Evolutionary conservation across 2,113 vertebrate genomes (phyloP), one percentile per base, ranked within the genome.

Genomic region (Malaclemys terrapin): DNA sequence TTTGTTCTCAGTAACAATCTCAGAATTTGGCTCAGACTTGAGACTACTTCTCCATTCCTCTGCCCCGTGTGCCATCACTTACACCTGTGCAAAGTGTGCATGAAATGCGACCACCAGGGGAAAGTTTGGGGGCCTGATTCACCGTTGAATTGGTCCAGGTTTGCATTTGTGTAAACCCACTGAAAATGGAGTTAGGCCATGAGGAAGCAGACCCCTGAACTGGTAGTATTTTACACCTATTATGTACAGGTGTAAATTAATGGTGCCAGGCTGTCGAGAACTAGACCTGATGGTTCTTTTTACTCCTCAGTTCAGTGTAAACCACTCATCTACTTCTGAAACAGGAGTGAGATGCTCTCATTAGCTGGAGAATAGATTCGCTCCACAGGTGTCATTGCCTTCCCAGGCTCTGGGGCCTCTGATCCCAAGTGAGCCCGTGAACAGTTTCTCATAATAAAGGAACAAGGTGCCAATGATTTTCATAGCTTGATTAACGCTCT

Each of bases 401-500:
- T 89, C 81, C 2, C 14, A 85, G 94, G 47, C 86, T 89, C 93
- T 83, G 95, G n/a, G 62, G 59, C 49, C 56, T 80, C 65, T 24
- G 69, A 95, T 88, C 79, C 82, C 54, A 38, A 29, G 29, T 27
- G 1, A 82, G 31, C 20, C 24, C 5, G 10, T 38, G 45, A 49
- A 35, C 7, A 35, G 14, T 2, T 95, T 96, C 94, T 95, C 94
- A 87, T 88, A 97, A 52, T 96, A 96, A 93, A 84, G 89, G 86
- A 84, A 22, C 6, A 91, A 96, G 91, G 78, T 96, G 96, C 97
- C 96, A 89, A n/a, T 87, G 96, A 89, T 97, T 98, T 97, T 93
- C 97, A 96, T 56, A 89, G 95, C 96, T 95, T 87, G 96, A 97
- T 98, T 93, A 97, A 97, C 8, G 0, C 95, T 94, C 91, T 91